These are phyloP conservation scores for Drosophila antonietae DNA, from an alignment of 2,888 invertebrate species.

Conservation along the genomic window DNA sequence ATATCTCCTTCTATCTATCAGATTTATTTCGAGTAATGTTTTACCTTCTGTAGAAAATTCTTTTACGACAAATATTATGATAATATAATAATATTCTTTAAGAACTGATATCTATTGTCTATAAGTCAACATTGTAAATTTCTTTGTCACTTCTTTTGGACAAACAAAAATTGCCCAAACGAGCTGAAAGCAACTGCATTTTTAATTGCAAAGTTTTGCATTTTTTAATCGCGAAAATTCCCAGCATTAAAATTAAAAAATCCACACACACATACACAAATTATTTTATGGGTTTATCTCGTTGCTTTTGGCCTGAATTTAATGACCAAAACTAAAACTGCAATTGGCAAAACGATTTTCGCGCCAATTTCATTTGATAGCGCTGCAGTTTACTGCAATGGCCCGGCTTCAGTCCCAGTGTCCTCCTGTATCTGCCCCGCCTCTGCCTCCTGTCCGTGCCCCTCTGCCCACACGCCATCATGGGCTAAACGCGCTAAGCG, in stretches of 20 bases:
- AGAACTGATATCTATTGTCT: background rate
- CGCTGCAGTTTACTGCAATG: conserved; percentile 37
- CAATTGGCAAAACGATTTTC: conserved; percentile 77
- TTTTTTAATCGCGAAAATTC: background rate
- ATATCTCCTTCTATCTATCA: no score
- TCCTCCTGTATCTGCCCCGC: background rate
- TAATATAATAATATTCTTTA: no score
- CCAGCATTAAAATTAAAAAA: conserved; percentile 3
- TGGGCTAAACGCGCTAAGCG: conserved; percentile 52
- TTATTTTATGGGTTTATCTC: conserved; percentile 39
- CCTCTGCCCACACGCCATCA: conserved; percentile 11
- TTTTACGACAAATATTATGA: background rate
- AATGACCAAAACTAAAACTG: conserved; percentile 69
- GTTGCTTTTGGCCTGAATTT: conserved; percentile 48
- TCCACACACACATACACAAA: conserved; percentile 1
- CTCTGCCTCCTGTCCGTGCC: background rate
- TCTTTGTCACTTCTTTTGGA: background rate
- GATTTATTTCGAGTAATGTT: no score
- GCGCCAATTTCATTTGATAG: conserved; percentile 76
- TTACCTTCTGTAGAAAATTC: no score
- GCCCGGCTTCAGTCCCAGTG: background rate
- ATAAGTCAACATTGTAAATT: background rate
- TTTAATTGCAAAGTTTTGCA: conserved; percentile 34
- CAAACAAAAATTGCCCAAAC: conserved; percentile 3
- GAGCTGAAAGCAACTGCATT: conserved; percentile 33